Conservation (phyloP, 1,140 invertebrate species). For the Camponotus floridanus region DNA sequence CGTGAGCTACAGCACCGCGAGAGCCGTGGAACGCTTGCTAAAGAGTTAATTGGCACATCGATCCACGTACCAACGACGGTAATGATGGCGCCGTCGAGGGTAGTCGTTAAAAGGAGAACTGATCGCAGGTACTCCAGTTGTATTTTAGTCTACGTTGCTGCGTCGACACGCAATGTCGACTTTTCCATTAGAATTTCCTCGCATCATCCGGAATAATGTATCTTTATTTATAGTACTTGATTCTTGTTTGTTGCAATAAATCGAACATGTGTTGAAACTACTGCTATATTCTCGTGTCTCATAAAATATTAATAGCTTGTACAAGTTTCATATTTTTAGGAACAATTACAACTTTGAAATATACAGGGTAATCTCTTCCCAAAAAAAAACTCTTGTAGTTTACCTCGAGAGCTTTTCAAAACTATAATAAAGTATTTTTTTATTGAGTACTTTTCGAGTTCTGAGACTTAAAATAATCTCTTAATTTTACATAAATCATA, state of each 20-base stretch:
- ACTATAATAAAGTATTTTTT: no score
- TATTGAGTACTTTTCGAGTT: no score
- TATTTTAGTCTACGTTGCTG: constrained; percentile 24
- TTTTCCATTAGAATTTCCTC: not conserved
- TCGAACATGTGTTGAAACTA: not conserved
- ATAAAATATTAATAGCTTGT: not conserved
- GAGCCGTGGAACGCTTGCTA: constrained; percentile 35
- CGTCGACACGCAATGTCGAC: constrained; percentile 8
- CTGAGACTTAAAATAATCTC: no score
- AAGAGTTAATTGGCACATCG: constrained; percentile 63
- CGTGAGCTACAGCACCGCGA: constrained; percentile 3
- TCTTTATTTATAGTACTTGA: not conserved
- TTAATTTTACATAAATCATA: no score
- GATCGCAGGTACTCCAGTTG: not conserved
- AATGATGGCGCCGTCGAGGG: constrained; percentile 28
- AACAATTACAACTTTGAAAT: not conserved
- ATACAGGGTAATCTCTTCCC: no score
- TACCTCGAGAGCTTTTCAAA: no score
- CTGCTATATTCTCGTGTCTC: not conserved
- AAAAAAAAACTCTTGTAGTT: no score
- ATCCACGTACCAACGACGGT: constrained; percentile 46
- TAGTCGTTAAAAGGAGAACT: constrained; percentile 50
- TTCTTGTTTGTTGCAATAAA: not conserved
- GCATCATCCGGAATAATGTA: not conserved
- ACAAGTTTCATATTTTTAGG: not conserved